Base-by-base conservation (phyloP, 2,888 invertebrate species). In the Vandiemenella viatica region DNA sequence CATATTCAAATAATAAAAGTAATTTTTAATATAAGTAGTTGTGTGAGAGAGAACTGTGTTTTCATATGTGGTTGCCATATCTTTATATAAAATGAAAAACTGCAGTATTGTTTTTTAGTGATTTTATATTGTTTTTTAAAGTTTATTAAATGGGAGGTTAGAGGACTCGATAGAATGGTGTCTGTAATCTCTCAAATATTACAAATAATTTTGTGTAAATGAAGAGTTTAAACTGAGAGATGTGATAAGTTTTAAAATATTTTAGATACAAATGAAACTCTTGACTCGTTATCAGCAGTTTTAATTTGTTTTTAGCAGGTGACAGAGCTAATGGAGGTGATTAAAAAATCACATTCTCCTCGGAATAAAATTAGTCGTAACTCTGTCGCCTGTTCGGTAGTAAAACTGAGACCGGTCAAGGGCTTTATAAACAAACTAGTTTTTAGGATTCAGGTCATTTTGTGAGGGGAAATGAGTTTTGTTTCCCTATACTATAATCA, bases 81-180 rank as follows among this genome's bases (percentile, higher is more conserved):
- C 46, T 49, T 52, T 50, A n/a, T 50, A 42, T 32, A 32, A 13
- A 4, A 18, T 49, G 51, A 51, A 48, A n/a, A n/a, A n/a, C n/a
- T n/a, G n/a, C 51, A 53, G 53, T 52, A 50, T 50, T 54, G 48
- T 50, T 54, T 53, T 53, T 51, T 53, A 48, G 49, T 51, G 48
- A 49, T 51, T 52, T 49, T 50, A 50, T 43, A 48, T 48, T 50
- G 51, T 52, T 53, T 51, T 51, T 53, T 46, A 52, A 43, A 47
- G 48, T 51, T 53, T 53, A 51, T 51, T 32, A 48, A 46, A 49
- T 46, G 53, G 49, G 43, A 51, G 52, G 50, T 43, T 50, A 48
- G 47, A 46, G 49, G 47, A 49, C 43, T 49, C 45, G 45, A 48
- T 50, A 43, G 46, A 46, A 26, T 18, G 44, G 41, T 47, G 42